A percentile compares a stretch with the other conserved stretches of the same genome.
Evolutionary conservation across 2,888 invertebrate genomes (phyloP).

Genomic region (Eueremaeus valkanovi): DNA sequence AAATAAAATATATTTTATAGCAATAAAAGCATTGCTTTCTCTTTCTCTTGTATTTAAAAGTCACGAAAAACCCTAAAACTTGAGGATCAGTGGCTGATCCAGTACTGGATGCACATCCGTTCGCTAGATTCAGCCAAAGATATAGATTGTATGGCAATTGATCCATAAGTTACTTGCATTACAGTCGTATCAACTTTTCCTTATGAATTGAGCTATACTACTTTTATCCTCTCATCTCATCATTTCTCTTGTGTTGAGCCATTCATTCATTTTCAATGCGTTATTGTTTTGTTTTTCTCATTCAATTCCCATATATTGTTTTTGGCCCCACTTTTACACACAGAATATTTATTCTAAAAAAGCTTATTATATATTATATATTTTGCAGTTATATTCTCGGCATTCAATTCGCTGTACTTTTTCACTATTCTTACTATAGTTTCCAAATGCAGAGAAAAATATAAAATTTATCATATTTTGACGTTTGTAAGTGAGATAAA

Average conservation of each 20-base stretch:
- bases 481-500: constrained; percentile 18
- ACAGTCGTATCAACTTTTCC: not conserved
- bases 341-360: not conserved
- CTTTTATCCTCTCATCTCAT: constrained; percentile 17
- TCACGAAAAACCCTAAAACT: not conserved
- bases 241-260: constrained; percentile 8
- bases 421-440: not conserved
- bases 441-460: not conserved
- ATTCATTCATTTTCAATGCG: constrained; percentile 5
- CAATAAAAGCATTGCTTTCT: not conserved
- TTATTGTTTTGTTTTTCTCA: constrained; percentile 9
- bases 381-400: not conserved
- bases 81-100: not conserved
- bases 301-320: too few relatives aligned
- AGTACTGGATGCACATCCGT: not conserved
- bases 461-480: constrained; percentile 27
- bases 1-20: too few relatives aligned
- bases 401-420: not conserved
- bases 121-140: not conserved
- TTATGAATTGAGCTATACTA: constrained; percentile 22
- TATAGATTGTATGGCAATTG: not conserved
- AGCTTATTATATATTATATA: not conserved
- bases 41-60: not conserved
- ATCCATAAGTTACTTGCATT: not conserved
- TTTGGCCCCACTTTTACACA: not conserved